Percentiles rank a stretch among this genome's conserved stretches.
Conservation (phyloP, 2,888 invertebrate species). For the Trimorus sp. region DNA sequence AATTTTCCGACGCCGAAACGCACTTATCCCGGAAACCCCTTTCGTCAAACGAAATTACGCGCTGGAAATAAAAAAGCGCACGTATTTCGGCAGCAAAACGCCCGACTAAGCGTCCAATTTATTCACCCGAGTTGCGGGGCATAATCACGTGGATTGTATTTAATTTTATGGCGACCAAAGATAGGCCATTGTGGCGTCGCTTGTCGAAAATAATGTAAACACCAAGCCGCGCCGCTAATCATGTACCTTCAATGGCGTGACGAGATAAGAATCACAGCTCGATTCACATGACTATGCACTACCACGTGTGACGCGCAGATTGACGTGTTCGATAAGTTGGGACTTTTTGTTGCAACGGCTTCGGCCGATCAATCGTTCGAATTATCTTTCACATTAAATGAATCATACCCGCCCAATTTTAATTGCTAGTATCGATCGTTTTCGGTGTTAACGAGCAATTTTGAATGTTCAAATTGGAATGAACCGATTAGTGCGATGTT, state of each 20-base stretch:
- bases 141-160: slow-evolving; percentile 12
- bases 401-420: too few relatives aligned
- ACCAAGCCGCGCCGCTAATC: slow-evolving; percentile 42
- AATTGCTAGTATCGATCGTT: too few relatives aligned
- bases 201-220: slow-evolving; percentile 53
- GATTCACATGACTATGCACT: slow-evolving; percentile 10
- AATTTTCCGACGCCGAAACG: too few relatives aligned
- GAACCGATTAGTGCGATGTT: too few relatives aligned
- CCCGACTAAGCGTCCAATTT: slow-evolving; percentile 22
- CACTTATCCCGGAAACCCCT: too few relatives aligned
- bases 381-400: too few relatives aligned
- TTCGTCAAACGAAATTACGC: too few relatives aligned
- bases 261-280: slow-evolving; percentile 42
- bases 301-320: slow-evolving; percentile 22
- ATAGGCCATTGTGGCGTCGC: neutral
- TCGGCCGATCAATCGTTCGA: neutral
- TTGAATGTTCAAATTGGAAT: too few relatives aligned
- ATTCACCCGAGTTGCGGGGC: neutral
- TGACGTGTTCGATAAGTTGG: slow-evolving; percentile 22
- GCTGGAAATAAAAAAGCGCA: too few relatives aligned
- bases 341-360: slow-evolving; percentile 1
- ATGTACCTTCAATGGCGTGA: slow-evolving; percentile 33
- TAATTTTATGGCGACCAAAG: slow-evolving; percentile 15
- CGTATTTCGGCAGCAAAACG: neutral
- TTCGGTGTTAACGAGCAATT: too few relatives aligned